phyloP scores from a whole-genome alignment of 2,797 vertebrate species.

The Oreochromis mossambicus region DNA sequence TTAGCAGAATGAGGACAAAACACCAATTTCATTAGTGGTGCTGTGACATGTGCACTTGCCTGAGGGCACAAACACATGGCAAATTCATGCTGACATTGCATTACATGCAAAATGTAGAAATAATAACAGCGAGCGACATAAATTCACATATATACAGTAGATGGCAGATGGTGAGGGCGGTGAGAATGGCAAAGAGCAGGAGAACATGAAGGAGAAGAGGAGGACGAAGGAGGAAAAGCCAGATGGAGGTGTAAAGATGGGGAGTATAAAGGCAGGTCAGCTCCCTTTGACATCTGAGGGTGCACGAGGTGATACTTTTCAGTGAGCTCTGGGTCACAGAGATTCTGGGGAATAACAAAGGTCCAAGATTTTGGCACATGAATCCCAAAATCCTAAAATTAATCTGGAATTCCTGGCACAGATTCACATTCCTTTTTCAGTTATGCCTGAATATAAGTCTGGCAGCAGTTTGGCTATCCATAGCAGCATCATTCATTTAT shows the following conservation, averaged over 20 bases:
- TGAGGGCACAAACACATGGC: neutral
- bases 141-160: neutral
- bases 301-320: neutral
- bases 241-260: constrained; percentile 30
- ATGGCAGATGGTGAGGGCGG: constrained; percentile 8
- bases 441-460: neutral
- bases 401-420: neutral
- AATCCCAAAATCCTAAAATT: neutral
- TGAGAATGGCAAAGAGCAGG: neutral
- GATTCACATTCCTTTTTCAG: neutral
- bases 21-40: neutral
- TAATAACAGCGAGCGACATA: constrained; percentile 9
- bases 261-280: neutral
- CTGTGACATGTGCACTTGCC: neutral
- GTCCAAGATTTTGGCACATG: neutral
- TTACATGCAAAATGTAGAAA: constrained; percentile 10
- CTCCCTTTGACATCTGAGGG: neutral
- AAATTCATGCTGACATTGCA: neutral
- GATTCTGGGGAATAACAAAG: neutral
- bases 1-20: constrained; percentile 38
- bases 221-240: neutral
- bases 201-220: neutral
- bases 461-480: neutral
- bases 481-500: constrained; percentile 12
- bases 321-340: neutral